Evolutionary conservation across 1,140 invertebrate genomes (phyloP).

Genomic region (Aporrectodea caliginosa): DNA sequence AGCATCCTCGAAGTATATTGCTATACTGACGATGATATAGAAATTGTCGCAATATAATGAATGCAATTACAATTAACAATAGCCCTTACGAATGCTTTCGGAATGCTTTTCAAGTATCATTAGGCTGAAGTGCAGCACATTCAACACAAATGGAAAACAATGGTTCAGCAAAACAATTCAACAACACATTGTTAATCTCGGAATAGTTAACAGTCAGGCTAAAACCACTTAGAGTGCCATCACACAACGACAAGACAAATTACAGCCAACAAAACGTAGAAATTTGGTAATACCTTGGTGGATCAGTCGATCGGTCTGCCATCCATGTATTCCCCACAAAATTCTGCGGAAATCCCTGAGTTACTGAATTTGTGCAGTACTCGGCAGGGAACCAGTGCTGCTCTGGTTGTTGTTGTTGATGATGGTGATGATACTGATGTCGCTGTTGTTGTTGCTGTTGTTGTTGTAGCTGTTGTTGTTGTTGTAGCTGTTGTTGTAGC

Average conservation of each 20-base stretch:
- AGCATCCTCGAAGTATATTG: too few relatives aligned
- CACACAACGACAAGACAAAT: neutral
- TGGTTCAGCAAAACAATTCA: neutral
- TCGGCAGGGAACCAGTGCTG: neutral
- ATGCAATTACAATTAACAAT: too few relatives aligned
- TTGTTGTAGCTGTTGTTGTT: neutral
- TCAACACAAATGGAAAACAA: too few relatives aligned
- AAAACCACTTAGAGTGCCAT: neutral
- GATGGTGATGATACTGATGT: neutral
- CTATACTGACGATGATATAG: too few relatives aligned
- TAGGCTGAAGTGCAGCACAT: too few relatives aligned
- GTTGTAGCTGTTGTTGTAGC: neutral
- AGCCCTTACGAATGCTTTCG: too few relatives aligned
- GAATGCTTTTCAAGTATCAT: too few relatives aligned
- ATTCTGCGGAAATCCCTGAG: neutral
- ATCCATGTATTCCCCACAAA: neutral
- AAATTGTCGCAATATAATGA: too few relatives aligned
- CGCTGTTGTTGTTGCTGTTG: conserved; percentile 9
- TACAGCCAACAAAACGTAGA: neutral
- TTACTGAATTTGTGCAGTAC: neutral
- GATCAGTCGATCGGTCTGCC: neutral
- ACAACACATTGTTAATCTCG: neutral
- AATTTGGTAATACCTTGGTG: neutral
- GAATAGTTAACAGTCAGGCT: too few relatives aligned
- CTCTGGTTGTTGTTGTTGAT: neutral